Evolutionary conservation across 2,888 invertebrate species (phyloP).

Genomic region (Thelaira solivaga): DNA sequence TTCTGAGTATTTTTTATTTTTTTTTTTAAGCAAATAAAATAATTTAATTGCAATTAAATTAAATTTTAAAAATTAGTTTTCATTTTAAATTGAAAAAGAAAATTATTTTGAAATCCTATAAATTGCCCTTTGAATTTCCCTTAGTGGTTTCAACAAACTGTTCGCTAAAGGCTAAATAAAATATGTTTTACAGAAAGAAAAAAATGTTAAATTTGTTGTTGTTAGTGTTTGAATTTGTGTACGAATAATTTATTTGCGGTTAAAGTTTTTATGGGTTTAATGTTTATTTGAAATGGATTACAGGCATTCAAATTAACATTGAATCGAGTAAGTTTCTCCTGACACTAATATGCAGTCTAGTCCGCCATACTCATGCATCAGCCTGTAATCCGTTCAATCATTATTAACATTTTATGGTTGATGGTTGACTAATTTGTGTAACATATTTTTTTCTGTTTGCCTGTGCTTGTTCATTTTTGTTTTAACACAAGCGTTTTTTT

Average conservation of each 20-base stretch:
- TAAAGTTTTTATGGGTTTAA: background rate
- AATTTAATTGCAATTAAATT: too few relatives aligned
- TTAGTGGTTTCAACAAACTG: background rate
- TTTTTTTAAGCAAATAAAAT: too few relatives aligned
- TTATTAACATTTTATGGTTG: conserved; percentile 42
- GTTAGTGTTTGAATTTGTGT: background rate
- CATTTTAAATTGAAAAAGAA: too few relatives aligned
- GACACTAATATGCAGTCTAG: background rate
- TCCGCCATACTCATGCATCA: background rate
- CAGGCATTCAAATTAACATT: conserved; percentile 21
- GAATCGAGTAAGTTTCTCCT: too few relatives aligned
- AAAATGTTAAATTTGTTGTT: background rate
- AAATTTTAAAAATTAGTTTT: too few relatives aligned
- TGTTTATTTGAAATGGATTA: conserved; percentile 7
- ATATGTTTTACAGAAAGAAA: background rate
- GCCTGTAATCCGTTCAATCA: background rate
- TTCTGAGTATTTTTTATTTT: too few relatives aligned
- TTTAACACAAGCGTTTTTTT: background rate
- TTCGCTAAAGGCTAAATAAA: background rate
- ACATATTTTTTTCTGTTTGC: background rate
- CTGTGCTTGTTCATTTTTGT: background rate
- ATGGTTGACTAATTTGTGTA: conserved; percentile 44
- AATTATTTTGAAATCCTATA: too few relatives aligned
- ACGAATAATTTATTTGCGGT: background rate
- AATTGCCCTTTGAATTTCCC: too few relatives aligned